These are phyloP conservation scores for Cherax quadricarinatus DNA, from an alignment of 1,140 invertebrate species.

Conservation along the genomic window DNA sequence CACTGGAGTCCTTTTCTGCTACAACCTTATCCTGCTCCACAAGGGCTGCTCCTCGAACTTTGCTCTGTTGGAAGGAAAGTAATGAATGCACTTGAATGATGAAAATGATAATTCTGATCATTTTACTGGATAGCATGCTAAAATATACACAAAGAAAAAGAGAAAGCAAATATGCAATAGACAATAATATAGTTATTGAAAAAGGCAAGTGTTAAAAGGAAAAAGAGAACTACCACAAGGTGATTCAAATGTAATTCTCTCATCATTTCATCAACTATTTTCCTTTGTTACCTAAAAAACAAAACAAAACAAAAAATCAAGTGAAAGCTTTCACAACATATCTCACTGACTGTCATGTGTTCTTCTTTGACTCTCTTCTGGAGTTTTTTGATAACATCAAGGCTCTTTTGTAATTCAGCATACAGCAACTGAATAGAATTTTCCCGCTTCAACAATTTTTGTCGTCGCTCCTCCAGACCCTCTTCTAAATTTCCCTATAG, in stretches of 20 bases:
- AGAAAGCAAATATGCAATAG: no score
- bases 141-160: no score
- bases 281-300: no score
- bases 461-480: conserved; percentile 21
- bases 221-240: no score
- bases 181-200: no score
- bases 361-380: conserved; percentile 62
- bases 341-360: conserved; percentile 49
- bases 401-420: conserved; percentile 56
- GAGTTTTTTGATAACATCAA: conserved; percentile 56
- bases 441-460: conserved; percentile 54
- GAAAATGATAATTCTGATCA: background rate
- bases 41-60: conserved; percentile 51
- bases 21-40: conserved; percentile 55
- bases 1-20: conserved; percentile 38
- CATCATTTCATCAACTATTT: no score
- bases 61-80: background rate
- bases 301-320: background rate
- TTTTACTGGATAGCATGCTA: background rate
- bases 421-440: conserved; percentile 60
- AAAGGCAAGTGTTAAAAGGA: no score
- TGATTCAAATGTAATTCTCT: no score
- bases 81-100: no score
- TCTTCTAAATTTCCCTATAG: conserved; percentile 42
- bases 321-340: background rate